phyloP scores from a whole-genome alignment of 2,113 vertebrate species.

The Ariopsis seemanni region DNA sequence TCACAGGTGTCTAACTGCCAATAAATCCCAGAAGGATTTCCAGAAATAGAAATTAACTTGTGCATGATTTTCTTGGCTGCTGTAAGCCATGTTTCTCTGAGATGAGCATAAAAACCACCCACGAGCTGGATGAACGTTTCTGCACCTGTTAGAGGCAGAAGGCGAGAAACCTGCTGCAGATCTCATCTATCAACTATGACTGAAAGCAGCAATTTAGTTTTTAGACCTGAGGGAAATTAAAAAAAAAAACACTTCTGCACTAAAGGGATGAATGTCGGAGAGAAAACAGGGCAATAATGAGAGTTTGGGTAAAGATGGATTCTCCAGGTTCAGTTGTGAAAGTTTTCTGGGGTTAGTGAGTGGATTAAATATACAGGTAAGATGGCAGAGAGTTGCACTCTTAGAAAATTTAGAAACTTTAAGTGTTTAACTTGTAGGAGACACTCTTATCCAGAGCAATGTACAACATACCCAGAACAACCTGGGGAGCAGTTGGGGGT shows the following conservation, averaged over 20 bases:
- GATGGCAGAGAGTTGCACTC: background rate
- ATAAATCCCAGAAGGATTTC: background rate
- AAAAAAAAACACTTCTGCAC: background rate
- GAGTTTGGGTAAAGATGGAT: background rate
- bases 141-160: background rate
- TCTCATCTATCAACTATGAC: background rate
- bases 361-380: background rate
- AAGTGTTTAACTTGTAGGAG: too few species aligned
- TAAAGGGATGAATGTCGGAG: background rate
- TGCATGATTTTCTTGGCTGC: background rate
- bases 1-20: background rate
- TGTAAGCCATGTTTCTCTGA: background rate
- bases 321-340: background rate
- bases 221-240: background rate
- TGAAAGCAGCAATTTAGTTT: conserved; percentile 9
- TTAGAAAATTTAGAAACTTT: background rate
- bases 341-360: background rate
- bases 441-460: too few species aligned
- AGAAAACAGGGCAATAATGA: background rate
- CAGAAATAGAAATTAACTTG: background rate
- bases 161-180: background rate
- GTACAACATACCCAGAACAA: too few species aligned
- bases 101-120: background rate
- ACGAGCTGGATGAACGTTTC: background rate
- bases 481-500: too few species aligned